Conservation (phyloP, 2,888 invertebrate genomes). For the Hofmannophila pseudospretella region DNA sequence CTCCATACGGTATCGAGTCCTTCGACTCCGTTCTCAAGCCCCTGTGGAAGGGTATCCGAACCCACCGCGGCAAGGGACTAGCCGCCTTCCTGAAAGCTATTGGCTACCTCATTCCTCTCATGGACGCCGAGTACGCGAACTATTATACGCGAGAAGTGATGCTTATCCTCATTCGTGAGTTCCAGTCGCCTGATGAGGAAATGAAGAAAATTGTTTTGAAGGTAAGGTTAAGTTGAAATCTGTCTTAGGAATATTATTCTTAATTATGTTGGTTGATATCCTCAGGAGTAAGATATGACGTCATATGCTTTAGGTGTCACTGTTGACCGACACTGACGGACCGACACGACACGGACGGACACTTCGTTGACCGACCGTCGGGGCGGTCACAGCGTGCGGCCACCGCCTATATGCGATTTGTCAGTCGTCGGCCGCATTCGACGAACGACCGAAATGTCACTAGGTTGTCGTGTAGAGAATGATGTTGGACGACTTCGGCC, state of each 20-base stretch:
- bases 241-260: conserved; percentile 2
- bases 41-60: conserved; percentile 98
- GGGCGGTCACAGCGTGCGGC: no score
- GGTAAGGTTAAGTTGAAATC: conserved; percentile 64
- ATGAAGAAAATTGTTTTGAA: conserved; percentile 99
- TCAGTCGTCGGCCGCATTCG: no score
- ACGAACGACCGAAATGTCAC: no score
- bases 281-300: no score
- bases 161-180: conserved; percentile 97
- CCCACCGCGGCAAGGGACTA: conserved; percentile 93
- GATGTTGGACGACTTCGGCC: no score
- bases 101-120: conserved; percentile 98
- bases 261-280: no score
- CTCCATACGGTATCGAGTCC: conserved; percentile 99
- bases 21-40: conserved; percentile 99
- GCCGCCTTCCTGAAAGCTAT: conserved; percentile 99
- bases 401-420: no score
- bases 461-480: no score
- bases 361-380: no score
- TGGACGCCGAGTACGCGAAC: conserved; percentile 99
- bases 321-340: no score
- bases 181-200: conserved; percentile 99
- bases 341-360: no score
- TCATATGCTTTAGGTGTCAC: no score
- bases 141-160: conserved; percentile 99